Conservation (phyloP, 2,888 invertebrate genomes). For the Odontothrips loti region DNA sequence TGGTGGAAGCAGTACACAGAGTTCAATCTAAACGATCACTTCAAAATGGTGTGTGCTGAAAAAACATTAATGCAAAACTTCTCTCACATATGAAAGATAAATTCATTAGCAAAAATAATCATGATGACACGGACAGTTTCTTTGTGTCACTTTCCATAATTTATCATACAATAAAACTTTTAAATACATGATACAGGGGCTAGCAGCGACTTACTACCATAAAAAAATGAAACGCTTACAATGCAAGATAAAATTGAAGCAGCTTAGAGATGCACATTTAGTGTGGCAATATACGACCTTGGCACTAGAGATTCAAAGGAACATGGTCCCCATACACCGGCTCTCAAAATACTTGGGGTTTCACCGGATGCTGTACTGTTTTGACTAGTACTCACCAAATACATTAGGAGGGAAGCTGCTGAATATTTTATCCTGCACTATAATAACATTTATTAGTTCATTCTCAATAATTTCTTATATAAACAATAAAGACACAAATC, state of each 20-base stretch:
- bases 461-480: slow-evolving; percentile 14
- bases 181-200: background rate
- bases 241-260: slow-evolving; percentile 19
- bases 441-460: background rate
- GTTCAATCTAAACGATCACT: too few species aligned
- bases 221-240: background rate
- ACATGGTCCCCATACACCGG: background rate
- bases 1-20: too few species aligned
- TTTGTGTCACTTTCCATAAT: background rate
- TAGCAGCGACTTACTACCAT: background rate
- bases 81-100: background rate
- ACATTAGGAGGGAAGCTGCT: background rate
- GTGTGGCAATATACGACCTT: background rate
- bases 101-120: slow-evolving; percentile 21
- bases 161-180: background rate
- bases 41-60: too few species aligned
- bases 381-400: slow-evolving; percentile 6
- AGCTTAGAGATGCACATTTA: background rate
- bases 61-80: background rate
- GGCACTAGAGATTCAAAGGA: slow-evolving; percentile 4
- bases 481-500: slow-evolving; percentile 20
- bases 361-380: background rate
- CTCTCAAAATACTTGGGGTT: background rate
- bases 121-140: background rate
- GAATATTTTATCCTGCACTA: slow-evolving; percentile 12